These are phyloP conservation scores for Odontamblyopus rebecca DNA, from an alignment of 2,797 vertebrate genomes.

Conservation along the genomic window DNA sequence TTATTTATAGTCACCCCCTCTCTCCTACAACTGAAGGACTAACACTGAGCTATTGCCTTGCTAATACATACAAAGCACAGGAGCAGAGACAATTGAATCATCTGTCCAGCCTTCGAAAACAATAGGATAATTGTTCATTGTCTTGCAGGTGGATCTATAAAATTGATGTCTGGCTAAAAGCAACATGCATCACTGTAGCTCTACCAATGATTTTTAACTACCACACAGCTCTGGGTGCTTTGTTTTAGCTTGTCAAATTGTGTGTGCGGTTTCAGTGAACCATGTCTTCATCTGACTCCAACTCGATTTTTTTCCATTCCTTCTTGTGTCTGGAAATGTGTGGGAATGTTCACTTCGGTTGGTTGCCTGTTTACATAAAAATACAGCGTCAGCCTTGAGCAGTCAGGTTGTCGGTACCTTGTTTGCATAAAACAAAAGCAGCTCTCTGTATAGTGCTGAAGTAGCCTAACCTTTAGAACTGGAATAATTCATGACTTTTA, in stretches of 20 bases:
- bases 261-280: conserved; percentile 19
- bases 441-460: conserved; percentile 33
- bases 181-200: conserved; percentile 24
- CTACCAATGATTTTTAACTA: conserved; percentile 16
- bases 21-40: neutral
- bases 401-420: conserved; percentile 16
- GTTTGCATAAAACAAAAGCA: conserved; percentile 58
- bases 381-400: conserved; percentile 43
- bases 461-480: conserved; percentile 8
- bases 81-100: conserved; percentile 15
- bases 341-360: conserved; percentile 25
- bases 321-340: conserved; percentile 44
- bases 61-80: conserved; percentile 8
- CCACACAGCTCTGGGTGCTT: conserved; percentile 6
- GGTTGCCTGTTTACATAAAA: conserved; percentile 61
- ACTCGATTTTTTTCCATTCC: conserved; percentile 31
- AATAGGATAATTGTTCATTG: conserved; percentile 33
- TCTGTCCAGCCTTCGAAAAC: conserved; percentile 13
- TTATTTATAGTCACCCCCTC: conserved; percentile 23
- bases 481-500: conserved; percentile 53
- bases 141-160: conserved; percentile 28
- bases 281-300: conserved; percentile 12
- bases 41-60: neutral
- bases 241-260: conserved; percentile 16
- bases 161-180: conserved; percentile 31